Evolutionary conservation across 2,888 invertebrate genomes (phyloP), one percentile per base, ranked within the genome.

Genomic region (Galeopsomyia nigrocyanea): DNA sequence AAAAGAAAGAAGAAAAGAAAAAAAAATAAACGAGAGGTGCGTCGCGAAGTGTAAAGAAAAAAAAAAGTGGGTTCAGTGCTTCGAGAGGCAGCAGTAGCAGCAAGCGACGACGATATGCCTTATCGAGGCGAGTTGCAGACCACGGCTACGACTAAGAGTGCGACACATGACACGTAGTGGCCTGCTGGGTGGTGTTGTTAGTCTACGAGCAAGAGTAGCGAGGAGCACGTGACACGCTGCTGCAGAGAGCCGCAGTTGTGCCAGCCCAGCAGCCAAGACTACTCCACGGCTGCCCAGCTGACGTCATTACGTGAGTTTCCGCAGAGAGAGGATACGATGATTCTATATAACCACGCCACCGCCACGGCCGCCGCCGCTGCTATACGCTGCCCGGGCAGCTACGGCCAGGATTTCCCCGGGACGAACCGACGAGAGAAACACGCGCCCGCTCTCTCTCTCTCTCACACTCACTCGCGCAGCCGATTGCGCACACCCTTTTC

Each of bases 271-370:
- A 47, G 69, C 58, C 16, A 19, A 31, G n/a, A 19, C 49, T 57
- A 60, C 67, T 71, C 58, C 71, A 72, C 75, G 73, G 73, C 13
- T 39, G 39, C 64, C 31, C 75, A 68, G 61, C 75, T 73, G 70
- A 75, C 75, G 75, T 71, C 75, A 75, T 75, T 75, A 75, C 75
- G 75, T 75, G 67, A 75, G 75, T 71, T 22, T 7, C 17, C 49
- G 10, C 49, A 10, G 3, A 49, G 16, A 47, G 14, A n/a, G 19
- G 51, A 51, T n/a, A 51, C 39, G 58, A 57, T 19, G 58, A 58
- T 58, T 50, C 22, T n/a, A n/a, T n/a, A n/a, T n/a, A n/a, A n/a
- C n/a, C n/a, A n/a, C n/a, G n/a, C n/a, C 21, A 2, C 3, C 19
- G 17, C 19, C 21, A 6, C 19, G 19, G 19, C 17, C 5, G 13